Base-by-base conservation (phyloP, 2,113 vertebrate genomes). In the Theropithecus gelada region DNA sequence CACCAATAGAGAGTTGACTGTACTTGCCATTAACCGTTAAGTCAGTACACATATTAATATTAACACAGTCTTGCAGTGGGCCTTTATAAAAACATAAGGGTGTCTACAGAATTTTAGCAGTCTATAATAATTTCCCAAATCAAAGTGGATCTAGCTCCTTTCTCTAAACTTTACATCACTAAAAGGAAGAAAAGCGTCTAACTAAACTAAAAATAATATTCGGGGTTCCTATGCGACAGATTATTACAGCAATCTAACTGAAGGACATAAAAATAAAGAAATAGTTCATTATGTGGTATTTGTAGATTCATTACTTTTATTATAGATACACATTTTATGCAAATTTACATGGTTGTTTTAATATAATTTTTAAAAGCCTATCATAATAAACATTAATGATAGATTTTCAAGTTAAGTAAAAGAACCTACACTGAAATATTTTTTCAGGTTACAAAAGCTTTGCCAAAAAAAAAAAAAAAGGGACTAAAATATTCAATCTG, bases 1-100 rank as follows among this genome's bases (percentile, higher is more conserved):
- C 81, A 93, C 84, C 84, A 89, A 94, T 7, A 96, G 61, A 97
- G 90, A 97, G 91, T 57, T 97, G 91, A 90, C 96, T 92, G 92
- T 87, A 96, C 75, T 83, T 43, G 90, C 27, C 76, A 55, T 18
- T 35, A 43, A 43, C 17, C 8, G 8, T 13, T 32, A 93, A 52
- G 40, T 17, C 14, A n/a, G 30, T 27, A 16, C 4, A 13, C 11
- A 57, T 22, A 27, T 43, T 38, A 92, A 38, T 48, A 79, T 52
- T 35, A 90, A 78, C 35, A 66, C 27, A 73, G 57, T 25, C 57
- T 52, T 27, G 59, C 3, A 45, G 30, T 30, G 8, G 59, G 27
- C 57, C 43, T 70, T 90, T 50, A 23, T 43, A 38, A 78, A 89
- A 45, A 81, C 4, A 43, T 66, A 88, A 79, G 18, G 12, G 22